Evolutionary conservation across 1,140 invertebrate species (phyloP).

Genomic region (Diuraphis noxia): DNA sequence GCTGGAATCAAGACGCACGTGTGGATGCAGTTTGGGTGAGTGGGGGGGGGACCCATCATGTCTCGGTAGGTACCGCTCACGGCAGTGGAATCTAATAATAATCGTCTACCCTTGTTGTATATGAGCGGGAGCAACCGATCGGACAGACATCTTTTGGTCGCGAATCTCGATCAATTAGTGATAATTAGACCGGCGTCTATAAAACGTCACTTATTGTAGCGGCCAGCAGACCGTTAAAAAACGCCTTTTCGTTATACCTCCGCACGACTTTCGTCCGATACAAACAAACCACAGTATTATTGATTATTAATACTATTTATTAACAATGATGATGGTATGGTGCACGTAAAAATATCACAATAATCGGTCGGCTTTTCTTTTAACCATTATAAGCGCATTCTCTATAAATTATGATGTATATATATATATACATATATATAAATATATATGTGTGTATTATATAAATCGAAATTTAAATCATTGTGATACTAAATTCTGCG

Average conservation of each 20-base stretch:
- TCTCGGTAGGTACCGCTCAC: neutral
- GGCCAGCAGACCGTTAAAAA: neutral
- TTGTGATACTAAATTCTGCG: neutral
- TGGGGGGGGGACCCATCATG: neutral
- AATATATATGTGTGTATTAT: too few species aligned
- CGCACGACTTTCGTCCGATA: neutral
- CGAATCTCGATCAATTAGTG: slow-evolving; percentile 1
- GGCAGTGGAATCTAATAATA: neutral
- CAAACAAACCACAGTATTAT: too few species aligned
- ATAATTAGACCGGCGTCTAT: neutral
- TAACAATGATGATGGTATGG: too few species aligned
- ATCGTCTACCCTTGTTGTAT: neutral
- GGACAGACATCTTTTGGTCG: neutral
- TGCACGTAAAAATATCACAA: too few species aligned
- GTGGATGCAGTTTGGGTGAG: neutral
- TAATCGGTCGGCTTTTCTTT: too few species aligned
- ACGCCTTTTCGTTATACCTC: neutral
- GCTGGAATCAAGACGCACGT: neutral
- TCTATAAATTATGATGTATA: too few species aligned
- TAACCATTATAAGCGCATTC: too few species aligned
- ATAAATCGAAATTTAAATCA: neutral
- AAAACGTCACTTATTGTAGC: neutral
- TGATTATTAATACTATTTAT: too few species aligned
- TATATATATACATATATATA: too few species aligned
- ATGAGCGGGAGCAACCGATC: neutral